These are phyloP conservation scores for Didymodactylos carnosus DNA, from an alignment of 2,888 invertebrate genomes.

Conservation along the genomic window DNA sequence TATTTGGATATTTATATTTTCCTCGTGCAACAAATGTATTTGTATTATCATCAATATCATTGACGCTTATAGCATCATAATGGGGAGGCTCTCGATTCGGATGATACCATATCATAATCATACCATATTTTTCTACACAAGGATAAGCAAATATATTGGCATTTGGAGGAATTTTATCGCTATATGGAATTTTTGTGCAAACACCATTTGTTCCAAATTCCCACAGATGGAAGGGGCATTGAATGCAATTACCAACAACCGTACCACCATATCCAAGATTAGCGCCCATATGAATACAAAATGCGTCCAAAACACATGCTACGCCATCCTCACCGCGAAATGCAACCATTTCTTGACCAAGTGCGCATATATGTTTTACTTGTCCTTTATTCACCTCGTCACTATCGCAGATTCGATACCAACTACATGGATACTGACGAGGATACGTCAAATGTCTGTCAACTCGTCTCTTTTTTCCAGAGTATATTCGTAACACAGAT, in stretches of 20 bases:
- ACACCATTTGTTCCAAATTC: not conserved
- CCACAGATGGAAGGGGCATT: not conserved
- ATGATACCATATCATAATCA: not conserved
- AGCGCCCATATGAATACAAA: not conserved
- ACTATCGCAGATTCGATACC: not conserved
- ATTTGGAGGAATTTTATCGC: not conserved
- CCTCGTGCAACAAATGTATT: not conserved
- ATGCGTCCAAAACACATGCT: not conserved
- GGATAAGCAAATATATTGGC: not conserved
- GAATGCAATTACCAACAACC: not conserved
- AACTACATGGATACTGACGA: not conserved
- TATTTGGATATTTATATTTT: not conserved
- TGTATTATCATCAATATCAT: not conserved
- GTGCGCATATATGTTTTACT: not conserved
- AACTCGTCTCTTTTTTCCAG: too few relatives aligned
- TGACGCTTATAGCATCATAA: not conserved
- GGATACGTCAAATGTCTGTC: not conserved
- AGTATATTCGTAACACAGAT: too few relatives aligned
- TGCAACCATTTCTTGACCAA: not conserved
- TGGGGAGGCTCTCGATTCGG: not conserved
- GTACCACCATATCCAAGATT: not conserved
- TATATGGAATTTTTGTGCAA: not conserved
- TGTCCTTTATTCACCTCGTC: not conserved
- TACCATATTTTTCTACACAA: not conserved
- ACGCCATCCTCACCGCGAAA: not conserved